phyloP scores from a whole-genome alignment of 2,797 vertebrate genomes.

The Acanthopagrus latus region DNA sequence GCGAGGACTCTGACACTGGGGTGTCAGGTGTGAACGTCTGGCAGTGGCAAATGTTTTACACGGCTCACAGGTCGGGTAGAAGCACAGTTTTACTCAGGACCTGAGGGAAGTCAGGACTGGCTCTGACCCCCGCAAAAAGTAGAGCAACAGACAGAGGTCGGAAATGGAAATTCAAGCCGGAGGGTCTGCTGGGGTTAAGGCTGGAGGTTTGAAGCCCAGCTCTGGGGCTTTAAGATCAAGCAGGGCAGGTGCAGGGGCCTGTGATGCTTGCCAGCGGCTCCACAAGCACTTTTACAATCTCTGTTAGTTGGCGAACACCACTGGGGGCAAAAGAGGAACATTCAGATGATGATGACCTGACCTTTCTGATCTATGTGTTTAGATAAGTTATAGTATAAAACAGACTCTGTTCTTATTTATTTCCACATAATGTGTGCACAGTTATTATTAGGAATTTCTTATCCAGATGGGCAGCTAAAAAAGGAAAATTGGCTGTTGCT shows the following conservation, averaged over 20 bases:
- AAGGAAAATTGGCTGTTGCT: too few species aligned
- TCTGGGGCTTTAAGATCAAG: slow-evolving; percentile 10
- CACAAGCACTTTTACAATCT: slow-evolving; percentile 1
- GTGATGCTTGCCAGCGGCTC: background rate
- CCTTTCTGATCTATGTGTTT: slow-evolving; percentile 11
- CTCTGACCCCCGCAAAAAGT: background rate
- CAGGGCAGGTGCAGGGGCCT: slow-evolving; percentile 20
- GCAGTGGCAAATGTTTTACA: too few species aligned
- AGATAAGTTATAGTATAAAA: background rate
- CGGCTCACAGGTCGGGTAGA: too few species aligned
- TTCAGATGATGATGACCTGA: slow-evolving; percentile 6
- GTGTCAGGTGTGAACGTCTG: too few species aligned
- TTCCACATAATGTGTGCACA: background rate
- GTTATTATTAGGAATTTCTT: background rate
- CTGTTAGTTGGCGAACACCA: background rate
- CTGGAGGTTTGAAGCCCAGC: background rate
- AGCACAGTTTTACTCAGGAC: too few species aligned
- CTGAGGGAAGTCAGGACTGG: too few species aligned
- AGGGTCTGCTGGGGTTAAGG: background rate
- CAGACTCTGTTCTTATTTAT: background rate
- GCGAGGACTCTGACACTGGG: too few species aligned
- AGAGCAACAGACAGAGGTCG: background rate
- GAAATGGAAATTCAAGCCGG: slow-evolving; percentile 12
- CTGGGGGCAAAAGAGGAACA: background rate
- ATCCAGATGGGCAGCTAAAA: too few species aligned